Evolutionary conservation across 2,888 invertebrate genomes (phyloP).

Genomic region (Leucophenga montana): DNA sequence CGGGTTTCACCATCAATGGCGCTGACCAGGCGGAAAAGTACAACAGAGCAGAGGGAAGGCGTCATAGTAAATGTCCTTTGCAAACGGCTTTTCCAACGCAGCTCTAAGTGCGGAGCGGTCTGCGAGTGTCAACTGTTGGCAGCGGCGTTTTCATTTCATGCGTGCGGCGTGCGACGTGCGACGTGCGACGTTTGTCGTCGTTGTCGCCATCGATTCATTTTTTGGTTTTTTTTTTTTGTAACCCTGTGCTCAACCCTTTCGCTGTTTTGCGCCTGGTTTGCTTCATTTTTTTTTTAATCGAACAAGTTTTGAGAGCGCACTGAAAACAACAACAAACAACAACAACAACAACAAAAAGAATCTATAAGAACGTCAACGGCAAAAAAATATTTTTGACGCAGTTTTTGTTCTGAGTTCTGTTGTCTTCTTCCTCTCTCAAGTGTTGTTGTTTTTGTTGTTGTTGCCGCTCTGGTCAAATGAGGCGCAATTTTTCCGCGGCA

Average conservation of each 20-base stretch:
- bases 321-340: conserved; percentile 34
- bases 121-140: not conserved
- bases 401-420: conserved; percentile 8
- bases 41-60: too few relatives aligned
- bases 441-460: conserved; percentile 31
- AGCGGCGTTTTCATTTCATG: conserved; percentile 36
- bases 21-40: too few relatives aligned
- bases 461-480: conserved; percentile 50
- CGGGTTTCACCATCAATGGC: conserved; percentile 4
- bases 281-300: conserved; percentile 36
- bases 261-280: conserved; percentile 3
- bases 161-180: too few relatives aligned
- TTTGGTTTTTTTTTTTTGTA: conserved; percentile 8
- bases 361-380: not conserved
- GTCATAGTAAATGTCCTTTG: too few relatives aligned
- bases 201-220: not conserved
- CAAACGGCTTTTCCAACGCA: conserved; percentile 33
- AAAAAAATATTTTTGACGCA: not conserved
- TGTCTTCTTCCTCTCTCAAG: conserved; percentile 51
- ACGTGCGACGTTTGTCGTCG: conserved; percentile 31
- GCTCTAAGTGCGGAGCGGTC: not conserved
- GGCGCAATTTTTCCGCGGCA: conserved; percentile 58
- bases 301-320: conserved; percentile 54
- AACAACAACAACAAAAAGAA: conserved; percentile 40
- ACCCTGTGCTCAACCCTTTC: conserved; percentile 53